A percentile compares a stretch with the other conserved stretches of the same genome.
Evolutionary conservation across 2,113 vertebrate species (phyloP).

Genomic region (Lepidothrix coronata): DNA sequence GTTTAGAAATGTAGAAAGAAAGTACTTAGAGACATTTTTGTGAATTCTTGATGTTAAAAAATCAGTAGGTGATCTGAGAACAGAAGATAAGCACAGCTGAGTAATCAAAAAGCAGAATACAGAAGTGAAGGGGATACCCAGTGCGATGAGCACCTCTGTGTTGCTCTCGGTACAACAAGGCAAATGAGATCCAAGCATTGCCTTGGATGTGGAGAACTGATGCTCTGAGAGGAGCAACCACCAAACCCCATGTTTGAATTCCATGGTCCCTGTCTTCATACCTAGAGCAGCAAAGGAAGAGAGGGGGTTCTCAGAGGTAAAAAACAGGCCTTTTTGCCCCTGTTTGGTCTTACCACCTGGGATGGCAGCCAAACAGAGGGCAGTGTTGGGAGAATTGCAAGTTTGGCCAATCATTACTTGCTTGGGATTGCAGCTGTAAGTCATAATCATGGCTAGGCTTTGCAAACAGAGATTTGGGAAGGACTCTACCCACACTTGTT

Average conservation of each 20-base stretch:
- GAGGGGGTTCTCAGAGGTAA: background rate
- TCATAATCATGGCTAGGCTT: too few species aligned
- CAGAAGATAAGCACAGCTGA: background rate
- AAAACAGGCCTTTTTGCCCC: background rate
- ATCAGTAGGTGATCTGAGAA: background rate
- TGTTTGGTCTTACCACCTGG: background rate
- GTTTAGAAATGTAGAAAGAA: background rate
- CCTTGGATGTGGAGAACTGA: background rate
- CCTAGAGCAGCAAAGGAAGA: background rate
- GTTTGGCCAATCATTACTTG: background rate
- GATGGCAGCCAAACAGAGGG: background rate
- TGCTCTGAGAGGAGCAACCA: background rate
- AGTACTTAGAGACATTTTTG: background rate
- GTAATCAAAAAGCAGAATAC: background rate
- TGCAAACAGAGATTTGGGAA: too few species aligned
- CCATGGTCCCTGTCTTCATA: background rate
- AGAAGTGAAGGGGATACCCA: background rate
- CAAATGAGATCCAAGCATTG: background rate
- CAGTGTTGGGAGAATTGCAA: background rate
- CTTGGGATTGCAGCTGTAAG: background rate
- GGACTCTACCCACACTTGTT: too few species aligned
- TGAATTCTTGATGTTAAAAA: background rate
- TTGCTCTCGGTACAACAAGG: fast-evolving
- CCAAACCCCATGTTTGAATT: background rate
- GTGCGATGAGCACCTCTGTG: background rate